Conservation (phyloP, 2,888 invertebrate species). For the Andrena haemorrhoa region DNA sequence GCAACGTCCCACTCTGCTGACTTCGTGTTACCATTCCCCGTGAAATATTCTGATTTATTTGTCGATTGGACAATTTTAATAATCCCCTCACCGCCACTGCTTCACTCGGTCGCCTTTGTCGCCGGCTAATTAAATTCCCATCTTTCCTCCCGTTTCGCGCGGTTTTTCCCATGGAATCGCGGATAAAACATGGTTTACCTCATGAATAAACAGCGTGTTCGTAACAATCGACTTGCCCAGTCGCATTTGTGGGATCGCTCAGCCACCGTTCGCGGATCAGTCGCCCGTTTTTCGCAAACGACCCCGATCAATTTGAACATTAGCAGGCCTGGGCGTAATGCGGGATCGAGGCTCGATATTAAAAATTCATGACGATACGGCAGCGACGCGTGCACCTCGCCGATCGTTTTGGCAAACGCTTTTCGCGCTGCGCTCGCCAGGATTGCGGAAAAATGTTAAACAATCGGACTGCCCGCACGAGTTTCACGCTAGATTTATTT, state of each 20-base stretch:
- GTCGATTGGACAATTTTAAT: conserved; percentile 47
- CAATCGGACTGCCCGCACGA: not conserved
- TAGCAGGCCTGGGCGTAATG: conserved; percentile 7
- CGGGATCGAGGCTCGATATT: conserved; percentile 19
- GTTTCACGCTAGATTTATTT: conserved; percentile 13
- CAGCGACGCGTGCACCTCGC: not conserved
- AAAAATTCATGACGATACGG: conserved; percentile 35
- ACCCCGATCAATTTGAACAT: conserved; percentile 28
- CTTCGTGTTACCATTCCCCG: conserved; percentile 43
- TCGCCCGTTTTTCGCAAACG: not conserved
- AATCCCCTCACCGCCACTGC: not conserved
- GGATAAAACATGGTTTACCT: not conserved
- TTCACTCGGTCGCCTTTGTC: not conserved
- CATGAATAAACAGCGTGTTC: not conserved
- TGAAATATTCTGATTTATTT: conserved; percentile 51
- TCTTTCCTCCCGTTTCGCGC: not conserved
- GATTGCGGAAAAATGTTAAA: conserved; percentile 1
- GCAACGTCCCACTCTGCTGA: conserved; percentile 23
- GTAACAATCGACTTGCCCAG: not conserved
- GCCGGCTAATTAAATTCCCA: conserved; percentile 19
- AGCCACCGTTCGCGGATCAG: not conserved
- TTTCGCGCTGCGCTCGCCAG: not conserved
- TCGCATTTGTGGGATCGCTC: not conserved
- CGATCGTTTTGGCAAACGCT: conserved; percentile 9
- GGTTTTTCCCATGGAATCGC: not conserved